Evolutionary conservation across 1,140 invertebrate genomes (phyloP), one percentile per base, ranked within the genome.

Genomic region (Zaprionus davidi): DNA sequence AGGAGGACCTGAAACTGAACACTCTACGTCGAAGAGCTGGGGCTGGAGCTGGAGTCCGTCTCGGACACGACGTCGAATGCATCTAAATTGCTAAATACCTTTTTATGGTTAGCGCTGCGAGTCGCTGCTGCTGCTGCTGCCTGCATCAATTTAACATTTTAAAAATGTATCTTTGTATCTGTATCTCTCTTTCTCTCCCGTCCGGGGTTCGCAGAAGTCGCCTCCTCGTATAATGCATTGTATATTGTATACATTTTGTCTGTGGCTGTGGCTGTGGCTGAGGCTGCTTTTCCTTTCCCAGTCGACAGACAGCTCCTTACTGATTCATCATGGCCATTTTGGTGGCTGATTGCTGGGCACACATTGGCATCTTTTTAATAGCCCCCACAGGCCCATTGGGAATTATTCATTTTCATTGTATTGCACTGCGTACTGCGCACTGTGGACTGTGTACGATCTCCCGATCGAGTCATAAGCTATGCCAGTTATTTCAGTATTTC

Each of bases 51-150:
- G 65, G 63, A 67, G 78, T 77, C 78, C 58, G 79, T 77, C 53
- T 70, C 71, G 73, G 76, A 77, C 82, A 86, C 78, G 82, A 88
- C 85, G 81, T 88, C 85, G 85, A 85, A 83, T 85, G 85, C 88
- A 90, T 90, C 85, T 90, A 90, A 90, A 90, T 90, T 90, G 85
- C 85, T 90, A 90, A 90, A 90, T 90, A 90, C 85, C 85, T 90
- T 90, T 90, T 90, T 90, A 90, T 90, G 85, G 85, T 90, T 81
- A 70, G 74, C 81, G 78, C 36, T 57, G 28, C 22, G 28, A n/a
- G 49, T 51, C 65, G 49, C 51, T 24, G 64, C 67, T 11, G 31
- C 77, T 68, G 77, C 28, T 55, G 56, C 20, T 70, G 79, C 78
- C 78, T 75, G 70, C 79, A 79, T 90, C 79, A 85, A 90, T 90